These are phyloP conservation scores for Phrynocephalus versicolor DNA, from an alignment of 2,113 vertebrate species.

Conservation along the genomic window DNA sequence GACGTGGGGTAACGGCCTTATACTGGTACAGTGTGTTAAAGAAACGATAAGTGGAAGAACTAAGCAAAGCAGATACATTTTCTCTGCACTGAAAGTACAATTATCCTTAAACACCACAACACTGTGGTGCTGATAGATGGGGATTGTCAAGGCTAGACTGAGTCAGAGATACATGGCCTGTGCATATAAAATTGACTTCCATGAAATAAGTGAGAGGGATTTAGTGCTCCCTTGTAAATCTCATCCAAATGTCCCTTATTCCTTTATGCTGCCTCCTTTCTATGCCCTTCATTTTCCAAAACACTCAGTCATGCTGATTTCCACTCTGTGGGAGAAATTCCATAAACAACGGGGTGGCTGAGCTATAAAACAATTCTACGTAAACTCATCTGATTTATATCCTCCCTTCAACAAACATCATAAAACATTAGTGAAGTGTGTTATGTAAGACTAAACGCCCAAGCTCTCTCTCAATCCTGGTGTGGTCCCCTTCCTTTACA, in stretches of 20 bases:
- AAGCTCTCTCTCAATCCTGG: background rate
- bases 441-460: background rate
- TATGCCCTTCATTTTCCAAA: background rate
- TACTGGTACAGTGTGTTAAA: background rate
- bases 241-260: background rate
- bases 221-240: background rate
- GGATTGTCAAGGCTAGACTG: background rate
- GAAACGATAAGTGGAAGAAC: background rate
- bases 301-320: background rate
- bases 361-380: background rate
- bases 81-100: background rate
- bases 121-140: background rate
- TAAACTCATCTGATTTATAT: conserved; percentile 8
- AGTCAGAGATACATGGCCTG: background rate
- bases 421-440: background rate
- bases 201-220: background rate
- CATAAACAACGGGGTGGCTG: background rate
- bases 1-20: too few species aligned
- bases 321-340: conserved; percentile 13
- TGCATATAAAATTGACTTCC: background rate
- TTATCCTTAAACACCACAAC: background rate
- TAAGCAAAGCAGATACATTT: background rate
- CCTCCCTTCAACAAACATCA: background rate
- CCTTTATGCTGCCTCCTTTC: background rate
- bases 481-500: background rate